Evolutionary conservation across 2,113 vertebrate genomes (phyloP).

Genomic region (Dermatemys mawii): DNA sequence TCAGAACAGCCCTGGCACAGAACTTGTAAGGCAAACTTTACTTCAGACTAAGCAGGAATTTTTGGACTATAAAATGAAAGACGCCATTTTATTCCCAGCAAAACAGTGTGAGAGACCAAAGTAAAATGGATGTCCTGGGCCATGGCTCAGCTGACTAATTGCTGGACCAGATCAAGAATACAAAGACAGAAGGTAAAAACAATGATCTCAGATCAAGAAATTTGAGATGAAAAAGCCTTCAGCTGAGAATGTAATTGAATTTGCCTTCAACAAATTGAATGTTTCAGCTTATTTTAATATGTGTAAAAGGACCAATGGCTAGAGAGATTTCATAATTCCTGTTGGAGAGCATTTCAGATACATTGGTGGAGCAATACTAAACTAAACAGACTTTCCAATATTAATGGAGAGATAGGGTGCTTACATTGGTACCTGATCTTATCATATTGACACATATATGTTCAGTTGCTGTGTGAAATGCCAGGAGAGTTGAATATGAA

Average conservation of each 20-base stretch:
- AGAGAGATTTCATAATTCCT: neutral
- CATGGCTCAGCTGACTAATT: neutral
- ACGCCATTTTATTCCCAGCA: neutral
- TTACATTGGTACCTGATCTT: neutral
- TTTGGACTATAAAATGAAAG: neutral
- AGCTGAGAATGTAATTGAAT: conserved; percentile 19
- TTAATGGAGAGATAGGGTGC: neutral
- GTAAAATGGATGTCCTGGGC: neutral
- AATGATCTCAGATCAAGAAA: conserved; percentile 12
- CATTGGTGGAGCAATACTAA: neutral
- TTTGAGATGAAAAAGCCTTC: neutral
- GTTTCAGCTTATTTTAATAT: conserved; percentile 12
- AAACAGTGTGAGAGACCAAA: neutral
- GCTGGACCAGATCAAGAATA: neutral
- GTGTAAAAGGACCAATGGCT: neutral
- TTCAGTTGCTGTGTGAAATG: neutral
- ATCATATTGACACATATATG: neutral
- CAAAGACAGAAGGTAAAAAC: neutral
- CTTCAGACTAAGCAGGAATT: neutral
- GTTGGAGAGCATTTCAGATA: neutral
- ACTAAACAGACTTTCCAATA: neutral
- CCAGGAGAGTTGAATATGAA: neutral
- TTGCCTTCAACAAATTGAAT: neutral
- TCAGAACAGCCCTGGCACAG: conserved; percentile 27
- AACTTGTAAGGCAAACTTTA: conserved; percentile 33